Evolutionary conservation across 1,140 invertebrate genomes (phyloP).

Genomic region (Euura lappo): DNA sequence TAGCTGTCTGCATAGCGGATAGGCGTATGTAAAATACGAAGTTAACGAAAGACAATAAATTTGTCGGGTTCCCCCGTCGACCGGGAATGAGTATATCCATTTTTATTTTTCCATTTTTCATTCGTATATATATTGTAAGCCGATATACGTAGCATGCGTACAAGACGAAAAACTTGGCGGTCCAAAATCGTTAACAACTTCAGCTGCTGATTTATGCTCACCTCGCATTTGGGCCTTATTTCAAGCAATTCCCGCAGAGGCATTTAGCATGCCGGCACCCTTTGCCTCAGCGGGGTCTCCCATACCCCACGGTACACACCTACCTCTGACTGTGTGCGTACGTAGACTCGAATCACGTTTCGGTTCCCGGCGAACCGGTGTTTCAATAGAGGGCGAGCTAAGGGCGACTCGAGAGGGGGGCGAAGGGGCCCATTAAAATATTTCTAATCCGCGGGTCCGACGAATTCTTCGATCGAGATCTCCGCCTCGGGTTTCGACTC

Average conservation of each 20-base stretch:
- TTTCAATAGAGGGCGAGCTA: background rate
- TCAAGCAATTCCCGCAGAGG: slow-evolving; percentile 42
- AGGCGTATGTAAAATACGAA: background rate
- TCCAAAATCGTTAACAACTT: slow-evolving; percentile 7
- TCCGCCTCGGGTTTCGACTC: too few species aligned
- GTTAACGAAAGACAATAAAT: background rate
- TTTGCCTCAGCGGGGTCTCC: slow-evolving; percentile 6
- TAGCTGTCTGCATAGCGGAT: background rate
- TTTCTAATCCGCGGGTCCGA: slow-evolving; percentile 34
- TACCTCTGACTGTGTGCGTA: background rate
- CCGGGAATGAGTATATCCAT: background rate
- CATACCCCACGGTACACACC: background rate
- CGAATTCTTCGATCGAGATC: background rate
- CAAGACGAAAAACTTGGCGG: background rate
- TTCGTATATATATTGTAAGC: background rate
- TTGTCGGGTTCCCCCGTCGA: background rate
- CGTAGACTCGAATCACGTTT: background rate
- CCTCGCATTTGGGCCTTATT: slow-evolving; percentile 12
- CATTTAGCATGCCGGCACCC: slow-evolving; percentile 35
- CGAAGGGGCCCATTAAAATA: slow-evolving; percentile 41
- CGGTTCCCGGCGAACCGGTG: slow-evolving; percentile 1
- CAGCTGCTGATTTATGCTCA: slow-evolving; percentile 6
- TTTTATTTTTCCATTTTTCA: background rate
- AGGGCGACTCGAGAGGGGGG: slow-evolving; percentile 7
- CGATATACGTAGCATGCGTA: background rate